phyloP scores from a whole-genome alignment of 2,113 vertebrate genomes.

The Halichoerus grypus region DNA sequence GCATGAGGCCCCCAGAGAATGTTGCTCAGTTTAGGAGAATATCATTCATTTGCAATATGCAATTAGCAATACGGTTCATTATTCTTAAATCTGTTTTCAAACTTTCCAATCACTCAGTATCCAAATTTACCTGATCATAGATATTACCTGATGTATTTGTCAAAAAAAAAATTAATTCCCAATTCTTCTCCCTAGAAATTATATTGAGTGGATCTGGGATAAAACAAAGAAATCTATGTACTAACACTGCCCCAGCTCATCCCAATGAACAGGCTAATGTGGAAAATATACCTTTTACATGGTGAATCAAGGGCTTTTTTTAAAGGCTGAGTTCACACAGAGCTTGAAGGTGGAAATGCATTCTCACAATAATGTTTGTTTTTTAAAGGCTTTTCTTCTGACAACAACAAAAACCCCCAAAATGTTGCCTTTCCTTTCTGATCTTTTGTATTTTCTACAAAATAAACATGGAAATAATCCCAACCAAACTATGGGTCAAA shows the following conservation, averaged over 20 bases:
- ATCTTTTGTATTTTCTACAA: background rate
- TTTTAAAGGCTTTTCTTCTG: background rate
- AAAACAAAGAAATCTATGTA: background rate
- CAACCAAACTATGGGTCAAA: slow-evolving; percentile 27
- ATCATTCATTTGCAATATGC: background rate
- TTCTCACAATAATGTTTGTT: background rate
- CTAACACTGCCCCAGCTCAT: background rate
- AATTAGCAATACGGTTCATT: background rate
- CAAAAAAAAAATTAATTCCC: background rate
- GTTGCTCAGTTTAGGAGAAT: background rate
- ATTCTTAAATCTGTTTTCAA: background rate
- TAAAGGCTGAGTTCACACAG: background rate
- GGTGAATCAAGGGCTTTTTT: background rate
- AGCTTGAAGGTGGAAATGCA: slow-evolving; percentile 10
- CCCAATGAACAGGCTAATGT: background rate
- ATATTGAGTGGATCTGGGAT: background rate
- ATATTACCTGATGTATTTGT: background rate
- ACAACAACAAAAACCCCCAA: background rate
- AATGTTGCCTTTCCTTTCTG: background rate
- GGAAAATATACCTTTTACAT: background rate
- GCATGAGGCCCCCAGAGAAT: background rate
- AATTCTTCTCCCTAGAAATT: background rate
- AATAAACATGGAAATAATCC: slow-evolving; percentile 39
- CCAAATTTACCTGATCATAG: background rate
- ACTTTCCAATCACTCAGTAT: background rate